A percentile compares a stretch with the other conserved stretches of the same genome.
phyloP scores from a whole-genome alignment of 2,888 invertebrate species.

The Chironomus tentans region DNA sequence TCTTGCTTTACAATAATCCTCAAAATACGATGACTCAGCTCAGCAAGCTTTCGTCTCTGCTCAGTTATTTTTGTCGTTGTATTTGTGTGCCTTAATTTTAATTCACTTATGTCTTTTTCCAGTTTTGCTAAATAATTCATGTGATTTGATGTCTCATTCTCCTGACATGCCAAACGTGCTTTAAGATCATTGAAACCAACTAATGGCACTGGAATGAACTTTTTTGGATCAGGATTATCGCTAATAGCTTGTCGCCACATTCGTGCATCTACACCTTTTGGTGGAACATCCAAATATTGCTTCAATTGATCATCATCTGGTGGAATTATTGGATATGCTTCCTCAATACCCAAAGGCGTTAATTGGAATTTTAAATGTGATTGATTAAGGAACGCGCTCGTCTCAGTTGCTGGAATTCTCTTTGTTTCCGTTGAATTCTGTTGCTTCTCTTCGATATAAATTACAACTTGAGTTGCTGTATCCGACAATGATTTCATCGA shows the following conservation, averaged over 20 bases:
- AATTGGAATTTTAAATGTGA: slow-evolving; percentile 63
- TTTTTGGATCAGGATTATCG: slow-evolving; percentile 87
- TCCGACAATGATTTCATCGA: slow-evolving; percentile 70
- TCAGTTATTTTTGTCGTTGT: slow-evolving; percentile 74
- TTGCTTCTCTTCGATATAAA: slow-evolving; percentile 63
- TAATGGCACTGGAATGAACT: slow-evolving; percentile 88
- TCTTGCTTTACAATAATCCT: slow-evolving; percentile 84
- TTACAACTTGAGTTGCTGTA: slow-evolving; percentile 64
- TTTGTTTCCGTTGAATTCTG: slow-evolving; percentile 53
- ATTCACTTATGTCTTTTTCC: slow-evolving; percentile 62
- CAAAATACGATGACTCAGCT: slow-evolving; percentile 68
- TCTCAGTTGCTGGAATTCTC: slow-evolving; percentile 62
- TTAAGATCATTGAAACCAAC: slow-evolving; percentile 79
- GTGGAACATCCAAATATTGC: slow-evolving; percentile 85
- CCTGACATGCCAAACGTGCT: slow-evolving; percentile 73
- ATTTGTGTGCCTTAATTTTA: slow-evolving; percentile 73
- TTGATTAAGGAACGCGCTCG: slow-evolving; percentile 61
- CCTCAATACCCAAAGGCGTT: slow-evolving; percentile 58
- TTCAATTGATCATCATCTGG: slow-evolving; percentile 71
- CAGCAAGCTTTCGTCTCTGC: slow-evolving; percentile 68
- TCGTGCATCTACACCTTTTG: slow-evolving; percentile 80
- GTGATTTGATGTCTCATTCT: slow-evolving; percentile 74
- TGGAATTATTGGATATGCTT: slow-evolving; percentile 61
- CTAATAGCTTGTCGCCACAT: slow-evolving; percentile 94
- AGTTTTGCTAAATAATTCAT: slow-evolving; percentile 71